These are phyloP conservation scores for Saxicola maurus DNA, from an alignment of 2,797 vertebrate genomes.

Conservation along the genomic window DNA sequence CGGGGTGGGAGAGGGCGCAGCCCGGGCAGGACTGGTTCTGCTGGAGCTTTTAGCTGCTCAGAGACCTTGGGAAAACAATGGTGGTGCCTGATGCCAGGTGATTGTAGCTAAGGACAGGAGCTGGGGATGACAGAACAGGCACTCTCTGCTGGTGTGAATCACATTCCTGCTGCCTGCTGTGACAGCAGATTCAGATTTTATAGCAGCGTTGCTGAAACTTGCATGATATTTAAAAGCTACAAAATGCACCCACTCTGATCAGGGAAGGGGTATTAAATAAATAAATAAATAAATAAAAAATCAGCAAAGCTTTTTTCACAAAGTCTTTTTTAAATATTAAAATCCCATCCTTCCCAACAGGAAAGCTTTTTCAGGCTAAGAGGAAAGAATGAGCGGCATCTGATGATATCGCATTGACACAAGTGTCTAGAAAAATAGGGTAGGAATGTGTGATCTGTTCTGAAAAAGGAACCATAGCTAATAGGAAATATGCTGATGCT, in stretches of 20 bases:
- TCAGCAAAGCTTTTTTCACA: neutral
- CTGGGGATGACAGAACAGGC: neutral
- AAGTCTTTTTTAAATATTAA: slow-evolving; percentile 46
- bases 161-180: neutral
- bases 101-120: neutral
- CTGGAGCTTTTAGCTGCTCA: neutral
- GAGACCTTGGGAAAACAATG: neutral
- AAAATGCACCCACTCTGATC: slow-evolving; percentile 24
- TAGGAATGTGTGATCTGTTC: slow-evolving; percentile 44
- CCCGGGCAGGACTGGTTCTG: neutral
- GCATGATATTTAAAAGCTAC: slow-evolving; percentile 50
- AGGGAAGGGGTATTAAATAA: slow-evolving; percentile 13
- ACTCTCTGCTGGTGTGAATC: neutral
- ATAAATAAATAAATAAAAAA: neutral
- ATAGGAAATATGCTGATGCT: slow-evolving; percentile 53
- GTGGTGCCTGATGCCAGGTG: neutral
- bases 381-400: slow-evolving; percentile 21
- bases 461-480: slow-evolving; percentile 33
- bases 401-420: slow-evolving; percentile 56
- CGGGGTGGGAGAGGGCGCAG: fast-evolving
- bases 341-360: slow-evolving; percentile 40
- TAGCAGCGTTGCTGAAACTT: slow-evolving; percentile 1
- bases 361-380: slow-evolving; percentile 41
- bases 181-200: neutral
- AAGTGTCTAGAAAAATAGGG: slow-evolving; percentile 60